Percentiles rank a stretch among this genome's conserved stretches.
Evolutionary conservation across 2,113 vertebrate genomes (phyloP).

Genomic region (Pedionomus torquatus): DNA sequence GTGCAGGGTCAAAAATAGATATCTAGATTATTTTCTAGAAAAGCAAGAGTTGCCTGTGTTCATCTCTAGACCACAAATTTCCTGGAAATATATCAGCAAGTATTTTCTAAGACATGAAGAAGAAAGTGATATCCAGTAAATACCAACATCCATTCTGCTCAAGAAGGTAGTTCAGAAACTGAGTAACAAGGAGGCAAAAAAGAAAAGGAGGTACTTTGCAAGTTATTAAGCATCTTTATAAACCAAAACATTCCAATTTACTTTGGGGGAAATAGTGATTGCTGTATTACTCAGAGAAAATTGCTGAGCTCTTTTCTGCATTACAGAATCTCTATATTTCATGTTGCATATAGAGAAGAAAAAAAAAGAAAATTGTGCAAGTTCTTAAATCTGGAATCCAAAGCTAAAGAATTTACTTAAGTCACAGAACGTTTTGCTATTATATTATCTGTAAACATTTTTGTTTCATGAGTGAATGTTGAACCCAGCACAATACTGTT

Average conservation of each 20-base stretch:
- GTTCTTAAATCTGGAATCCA: background rate
- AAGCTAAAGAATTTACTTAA: conserved; percentile 7
- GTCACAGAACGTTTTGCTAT: background rate
- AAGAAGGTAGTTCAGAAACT: background rate
- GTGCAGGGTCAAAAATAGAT: background rate
- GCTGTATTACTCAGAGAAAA: conserved; percentile 50
- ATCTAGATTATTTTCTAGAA: background rate
- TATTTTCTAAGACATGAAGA: background rate
- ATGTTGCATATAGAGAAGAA: background rate
- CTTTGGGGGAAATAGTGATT: conserved; percentile 3
- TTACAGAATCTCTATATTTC: background rate
- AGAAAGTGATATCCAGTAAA: background rate
- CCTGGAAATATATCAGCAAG: background rate
- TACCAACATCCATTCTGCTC: background rate
- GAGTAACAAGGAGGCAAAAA: background rate
- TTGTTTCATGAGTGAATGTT: conserved; percentile 57
- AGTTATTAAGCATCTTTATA: conserved; percentile 32
- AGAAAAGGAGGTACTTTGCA: background rate
- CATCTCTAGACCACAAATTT: background rate
- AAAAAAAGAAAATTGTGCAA: background rate
- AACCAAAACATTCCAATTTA: background rate
- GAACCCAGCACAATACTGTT: conserved; percentile 51
- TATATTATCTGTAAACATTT: conserved; percentile 52
- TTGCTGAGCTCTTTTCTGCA: background rate
- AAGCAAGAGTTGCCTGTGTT: background rate